phyloP scores from a whole-genome alignment of 2,113 vertebrate species.

The Zosterops borbonicus region DNA sequence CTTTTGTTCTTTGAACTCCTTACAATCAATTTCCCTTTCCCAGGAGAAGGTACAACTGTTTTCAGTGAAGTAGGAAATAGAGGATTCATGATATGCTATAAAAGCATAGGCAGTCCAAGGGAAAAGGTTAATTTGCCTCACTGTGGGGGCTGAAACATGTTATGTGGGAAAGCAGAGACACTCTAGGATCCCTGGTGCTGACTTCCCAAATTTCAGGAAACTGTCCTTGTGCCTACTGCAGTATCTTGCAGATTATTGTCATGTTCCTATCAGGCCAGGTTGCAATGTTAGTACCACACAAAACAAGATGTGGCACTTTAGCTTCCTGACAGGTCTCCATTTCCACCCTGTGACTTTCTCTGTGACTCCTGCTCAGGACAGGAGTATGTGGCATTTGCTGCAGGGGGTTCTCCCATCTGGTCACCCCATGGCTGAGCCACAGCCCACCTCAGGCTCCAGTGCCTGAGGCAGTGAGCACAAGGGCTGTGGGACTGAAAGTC shows the following conservation, averaged over 20 bases:
- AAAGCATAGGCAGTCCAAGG: neutral
- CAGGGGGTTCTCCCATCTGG: neutral
- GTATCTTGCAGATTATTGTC: neutral
- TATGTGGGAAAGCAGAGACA: neutral
- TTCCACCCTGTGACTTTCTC: neutral
- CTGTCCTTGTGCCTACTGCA: neutral
- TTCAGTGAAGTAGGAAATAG: neutral
- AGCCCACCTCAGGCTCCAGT: neutral
- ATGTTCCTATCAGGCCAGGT: neutral
- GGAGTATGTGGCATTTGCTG: neutral
- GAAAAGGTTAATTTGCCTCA: neutral
- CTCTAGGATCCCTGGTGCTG: neutral
- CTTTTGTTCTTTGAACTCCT: neutral
- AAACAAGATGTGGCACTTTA: neutral
- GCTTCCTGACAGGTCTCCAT: neutral
- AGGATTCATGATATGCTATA: neutral
- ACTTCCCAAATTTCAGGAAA: neutral
- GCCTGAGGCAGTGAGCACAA: neutral
- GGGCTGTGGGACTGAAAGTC: neutral
- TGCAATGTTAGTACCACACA: neutral
- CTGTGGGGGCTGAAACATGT: neutral
- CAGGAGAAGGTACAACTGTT: constrained; percentile 7
- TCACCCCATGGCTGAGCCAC: neutral
- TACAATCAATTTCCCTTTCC: constrained; percentile 24
- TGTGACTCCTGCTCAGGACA: neutral